Base-by-base conservation (phyloP, 2,113 vertebrate genomes). In the Chascanopsetta lugubris region DNA sequence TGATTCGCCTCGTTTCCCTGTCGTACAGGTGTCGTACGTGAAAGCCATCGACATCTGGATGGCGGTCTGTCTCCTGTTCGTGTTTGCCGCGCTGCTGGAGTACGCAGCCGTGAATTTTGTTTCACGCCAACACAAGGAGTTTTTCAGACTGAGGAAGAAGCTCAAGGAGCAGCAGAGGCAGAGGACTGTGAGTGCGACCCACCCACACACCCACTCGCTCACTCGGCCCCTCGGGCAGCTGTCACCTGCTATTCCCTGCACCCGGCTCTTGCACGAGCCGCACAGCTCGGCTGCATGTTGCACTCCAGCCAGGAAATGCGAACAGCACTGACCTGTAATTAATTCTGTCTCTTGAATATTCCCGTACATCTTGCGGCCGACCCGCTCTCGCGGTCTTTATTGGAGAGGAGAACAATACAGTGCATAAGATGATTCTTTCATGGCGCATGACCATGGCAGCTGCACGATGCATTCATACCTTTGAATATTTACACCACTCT, bases 41-140 rank as follows among this genome's bases (percentile, higher is more conserved):
- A 98, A 98, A 85, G 96, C 96, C 65, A 97, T 97, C 0, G 95
- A 98, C 87, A 97, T 97, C 92, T 97, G 96, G 96, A 98, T 98
- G 96, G 96, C 96, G 0, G 95, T 97, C 69, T 98, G 96, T 77
- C 93, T 98, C 68, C 93, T 98, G 4, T 98, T 97, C 0, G 95
- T 98, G 61, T 98, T 98, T 0, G 95, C 96, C 0, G 95, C 96
- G 8, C 48, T 98, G 54, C 77, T 98, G 91, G 96, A 98, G 69
- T 98, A 98, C 0, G 96, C 96, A 0, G 94, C 96, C 0, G 96
- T 98, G 71, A 98, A 97, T 92, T 98, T 98, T 0, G 95, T 98
- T 49, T 98, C 96, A 0, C 92, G 94, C 36, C 96, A 98, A 83
- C 96, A 97, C 90, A 96, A 96, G 87, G 96, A 98, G 87, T 94